Percentiles rank a stretch among this genome's conserved stretches.
Evolutionary conservation across 2,797 vertebrate genomes (phyloP).

Genomic region (Ctenochaetus hawaiiensis): DNA sequence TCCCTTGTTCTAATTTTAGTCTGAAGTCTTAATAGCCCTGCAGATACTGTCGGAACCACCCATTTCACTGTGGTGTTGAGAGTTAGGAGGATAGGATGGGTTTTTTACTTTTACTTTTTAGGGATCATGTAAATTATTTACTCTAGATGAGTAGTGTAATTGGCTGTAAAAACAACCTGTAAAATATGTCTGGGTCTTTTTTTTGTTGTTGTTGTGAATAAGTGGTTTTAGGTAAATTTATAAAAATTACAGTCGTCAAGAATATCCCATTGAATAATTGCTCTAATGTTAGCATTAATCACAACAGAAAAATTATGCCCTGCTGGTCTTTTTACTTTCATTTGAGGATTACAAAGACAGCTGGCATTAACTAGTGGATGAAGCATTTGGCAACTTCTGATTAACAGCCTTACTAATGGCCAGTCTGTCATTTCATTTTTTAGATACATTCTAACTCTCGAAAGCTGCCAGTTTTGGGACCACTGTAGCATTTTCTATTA

Average conservation of each 20-base stretch:
- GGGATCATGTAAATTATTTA: conserved; percentile 26
- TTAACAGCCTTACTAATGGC: background rate
- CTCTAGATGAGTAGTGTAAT: conserved; percentile 1
- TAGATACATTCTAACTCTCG: background rate
- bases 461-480: conserved; percentile 4
- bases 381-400: background rate
- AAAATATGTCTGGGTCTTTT: background rate
- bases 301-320: background rate
- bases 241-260: background rate
- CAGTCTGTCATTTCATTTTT: conserved; percentile 23
- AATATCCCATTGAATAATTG: background rate
- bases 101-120: conserved; percentile 1
- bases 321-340: background rate
- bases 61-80: conserved; percentile 39
- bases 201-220: background rate
- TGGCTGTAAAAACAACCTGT: background rate
- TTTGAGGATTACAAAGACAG: background rate
- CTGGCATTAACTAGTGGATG: conserved; percentile 1
- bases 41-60: conserved; percentile 61
- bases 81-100: background rate
- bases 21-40: conserved; percentile 76
- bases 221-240: background rate
- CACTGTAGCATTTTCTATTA: background rate
- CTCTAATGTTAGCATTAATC: background rate
- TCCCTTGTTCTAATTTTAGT: conserved; percentile 83